Conservation (phyloP, 2,888 invertebrate species). For the Harpalus rubripes region DNA sequence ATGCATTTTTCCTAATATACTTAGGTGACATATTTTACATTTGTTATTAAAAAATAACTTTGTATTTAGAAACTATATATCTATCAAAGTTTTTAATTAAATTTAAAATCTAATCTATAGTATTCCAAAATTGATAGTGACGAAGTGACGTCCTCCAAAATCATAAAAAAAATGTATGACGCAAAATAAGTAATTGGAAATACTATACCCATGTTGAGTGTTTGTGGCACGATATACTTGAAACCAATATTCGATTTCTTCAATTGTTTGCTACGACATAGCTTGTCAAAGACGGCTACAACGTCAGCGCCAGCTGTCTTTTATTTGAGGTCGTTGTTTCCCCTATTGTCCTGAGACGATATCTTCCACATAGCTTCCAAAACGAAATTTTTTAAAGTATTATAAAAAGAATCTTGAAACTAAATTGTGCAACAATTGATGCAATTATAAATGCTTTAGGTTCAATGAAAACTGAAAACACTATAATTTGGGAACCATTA, state of each 20-base stretch:
- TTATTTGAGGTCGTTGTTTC: background rate
- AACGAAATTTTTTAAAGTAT: background rate
- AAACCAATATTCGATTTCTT: background rate
- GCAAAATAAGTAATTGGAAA: too few relatives aligned
- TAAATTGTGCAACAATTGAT: background rate
- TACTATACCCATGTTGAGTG: background rate
- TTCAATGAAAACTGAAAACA: background rate
- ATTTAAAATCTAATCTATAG: too few relatives aligned
- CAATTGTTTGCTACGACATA: background rate
- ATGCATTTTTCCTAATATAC: too few relatives aligned
- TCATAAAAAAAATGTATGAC: too few relatives aligned
- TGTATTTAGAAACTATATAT: too few relatives aligned
- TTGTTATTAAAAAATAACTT: too few relatives aligned
- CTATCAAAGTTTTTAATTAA: too few relatives aligned
- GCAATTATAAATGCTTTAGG: background rate
- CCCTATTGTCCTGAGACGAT: background rate
- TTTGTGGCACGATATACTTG: background rate
- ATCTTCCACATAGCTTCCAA: background rate
- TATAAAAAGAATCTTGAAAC: too few relatives aligned
- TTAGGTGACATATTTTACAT: too few relatives aligned
- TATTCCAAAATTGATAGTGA: too few relatives aligned
- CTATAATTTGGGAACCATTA: background rate
- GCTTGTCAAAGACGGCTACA: background rate
- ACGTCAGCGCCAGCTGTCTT: background rate
- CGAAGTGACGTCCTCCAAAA: too few relatives aligned